Base-by-base conservation (phyloP, 2,113 vertebrate genomes). In the Scopus umbretta region DNA sequence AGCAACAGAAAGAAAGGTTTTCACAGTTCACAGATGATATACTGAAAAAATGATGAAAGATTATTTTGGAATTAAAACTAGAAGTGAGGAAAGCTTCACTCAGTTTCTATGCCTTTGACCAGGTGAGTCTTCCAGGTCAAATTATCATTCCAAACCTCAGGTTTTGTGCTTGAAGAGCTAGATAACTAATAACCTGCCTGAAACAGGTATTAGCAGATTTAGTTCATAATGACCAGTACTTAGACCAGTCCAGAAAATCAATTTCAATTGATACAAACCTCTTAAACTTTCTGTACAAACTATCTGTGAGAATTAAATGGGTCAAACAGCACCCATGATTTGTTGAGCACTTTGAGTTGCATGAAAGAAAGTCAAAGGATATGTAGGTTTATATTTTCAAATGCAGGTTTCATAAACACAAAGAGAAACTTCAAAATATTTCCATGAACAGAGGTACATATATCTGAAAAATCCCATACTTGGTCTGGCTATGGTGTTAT, bases 21-120 rank as follows among this genome's bases (percentile, higher is more conserved):
- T 17, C 0, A 0, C 6, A 58, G 16, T n/a, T 76, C 47, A 80
- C 13, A 16, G 9, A 34, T 0, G 3, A 16, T 38, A 34, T 36
- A 71, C 9, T 22, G 53, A 75, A 85, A 80, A 36, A 88, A 52
- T 6, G n/a, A 73, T 38, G 25, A 65, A 85, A 45, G 14, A 53
- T n/a, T 3, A 5, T 4, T 55, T 63, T 63, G 32, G 13, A 80
- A 63, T 42, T 47, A 80, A 85, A 95, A 65, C 4, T 88, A 26
- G 8, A 49, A 43, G 8, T 22, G 40, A 38, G 20, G 7, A 56
- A 26, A 82, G 6, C 17, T 76, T 88, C 14, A 16, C 3, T 86
- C 6, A 9, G 8, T 36, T 29, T 56, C 19, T 66, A 2, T 80
- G 12, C 9, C 30, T 70, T 80, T 49, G 36, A 76, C 23, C 16